Conservation (phyloP, 2,888 invertebrate genomes). For the Hirtodrosophila cameraria region DNA sequence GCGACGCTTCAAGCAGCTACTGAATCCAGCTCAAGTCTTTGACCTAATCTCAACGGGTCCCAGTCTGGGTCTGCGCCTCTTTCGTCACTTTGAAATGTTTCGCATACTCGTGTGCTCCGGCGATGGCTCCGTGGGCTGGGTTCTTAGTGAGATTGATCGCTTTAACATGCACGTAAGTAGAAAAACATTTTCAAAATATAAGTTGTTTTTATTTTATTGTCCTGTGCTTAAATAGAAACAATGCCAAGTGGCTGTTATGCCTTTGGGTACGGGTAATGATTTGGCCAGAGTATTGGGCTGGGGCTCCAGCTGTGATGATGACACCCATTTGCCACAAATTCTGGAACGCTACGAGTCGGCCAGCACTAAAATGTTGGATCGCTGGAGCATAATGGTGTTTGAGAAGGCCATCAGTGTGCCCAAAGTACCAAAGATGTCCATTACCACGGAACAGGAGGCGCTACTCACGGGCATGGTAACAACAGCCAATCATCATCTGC, state of each 20-base stretch:
- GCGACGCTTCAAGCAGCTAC: conserved; percentile 95
- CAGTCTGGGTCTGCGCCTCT: conserved; percentile 92
- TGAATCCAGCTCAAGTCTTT: conserved; percentile 99
- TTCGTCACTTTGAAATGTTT: conserved; percentile 97
- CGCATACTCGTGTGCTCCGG: conserved; percentile 98
- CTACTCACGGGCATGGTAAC: conserved; percentile 89
- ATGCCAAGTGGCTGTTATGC: conserved; percentile 97
- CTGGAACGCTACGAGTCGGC: conserved; percentile 97
- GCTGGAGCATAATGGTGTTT: conserved; percentile 98
- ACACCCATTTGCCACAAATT: conserved; percentile 95
- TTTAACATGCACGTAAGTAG: conserved; percentile 95
- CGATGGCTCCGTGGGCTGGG: conserved; percentile 99
- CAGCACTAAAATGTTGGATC: conserved; percentile 98
- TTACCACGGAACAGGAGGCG: conserved; percentile 85
- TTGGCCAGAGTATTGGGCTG: conserved; percentile 97
- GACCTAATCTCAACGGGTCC: conserved; percentile 96
- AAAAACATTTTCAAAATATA: neutral
- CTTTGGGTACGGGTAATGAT: conserved; percentile 98
- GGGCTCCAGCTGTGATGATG: conserved; percentile 98
- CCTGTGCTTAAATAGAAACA: conserved; percentile 87
- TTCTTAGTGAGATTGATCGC: conserved; percentile 97
- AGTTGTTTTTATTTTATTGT: neutral
- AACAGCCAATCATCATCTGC: conserved; percentile 91
- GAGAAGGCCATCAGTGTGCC: conserved; percentile 89
- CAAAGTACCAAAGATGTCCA: conserved; percentile 85